phyloP scores from a whole-genome alignment of 2,797 vertebrate species.

The Sylvia borin region DNA sequence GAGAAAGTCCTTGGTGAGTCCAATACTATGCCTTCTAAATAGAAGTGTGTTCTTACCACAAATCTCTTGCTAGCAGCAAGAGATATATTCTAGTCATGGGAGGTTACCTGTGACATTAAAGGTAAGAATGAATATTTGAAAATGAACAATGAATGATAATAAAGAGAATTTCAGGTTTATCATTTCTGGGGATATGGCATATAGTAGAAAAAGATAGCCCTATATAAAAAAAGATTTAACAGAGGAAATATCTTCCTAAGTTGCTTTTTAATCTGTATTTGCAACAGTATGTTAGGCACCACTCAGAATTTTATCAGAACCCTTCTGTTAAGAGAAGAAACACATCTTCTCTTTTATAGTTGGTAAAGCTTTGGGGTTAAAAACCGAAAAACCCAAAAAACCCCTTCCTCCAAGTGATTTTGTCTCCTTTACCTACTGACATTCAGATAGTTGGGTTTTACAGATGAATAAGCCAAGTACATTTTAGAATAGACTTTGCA shows the following conservation, averaged over 20 bases:
- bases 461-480: not conserved
- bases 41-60: not conserved
- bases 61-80: not conserved
- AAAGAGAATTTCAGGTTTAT: not conserved
- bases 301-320: not conserved
- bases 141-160: not conserved
- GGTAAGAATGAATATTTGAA: not conserved
- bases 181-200: accelerated
- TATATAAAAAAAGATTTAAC: not conserved
- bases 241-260: not conserved
- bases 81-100: not conserved
- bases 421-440: not conserved
- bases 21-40: not conserved
- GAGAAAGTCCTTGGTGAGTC: not conserved
- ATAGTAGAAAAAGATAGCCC: not conserved
- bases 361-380: not conserved
- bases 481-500: not conserved
- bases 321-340: not conserved
- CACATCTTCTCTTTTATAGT: not conserved
- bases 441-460: not conserved
- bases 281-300: not conserved
- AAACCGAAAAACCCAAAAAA: not conserved
- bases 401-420: not conserved
- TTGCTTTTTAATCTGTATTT: not conserved
- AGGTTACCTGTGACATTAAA: not conserved